Base-by-base conservation (phyloP, 2,888 invertebrate species). In the Caenorhabditis imperialis region DNA sequence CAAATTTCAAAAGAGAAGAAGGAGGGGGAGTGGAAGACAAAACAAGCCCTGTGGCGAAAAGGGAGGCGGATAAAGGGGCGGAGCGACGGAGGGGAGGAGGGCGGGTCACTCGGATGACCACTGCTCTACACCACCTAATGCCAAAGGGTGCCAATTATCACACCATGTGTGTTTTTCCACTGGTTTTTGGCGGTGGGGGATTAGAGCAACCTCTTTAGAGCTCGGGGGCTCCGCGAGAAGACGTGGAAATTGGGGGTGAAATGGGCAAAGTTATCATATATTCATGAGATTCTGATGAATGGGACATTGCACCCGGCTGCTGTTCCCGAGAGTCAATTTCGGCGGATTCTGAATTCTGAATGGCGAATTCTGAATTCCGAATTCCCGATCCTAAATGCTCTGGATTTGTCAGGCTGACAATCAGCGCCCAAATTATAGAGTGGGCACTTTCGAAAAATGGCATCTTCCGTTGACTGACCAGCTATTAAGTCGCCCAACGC, bases 131-230 rank as follows among this genome's bases (percentile, higher is more conserved):
- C n/a, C n/a, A n/a, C n/a, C n/a, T n/a, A n/a, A n/a, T n/a, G n/a
- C n/a, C n/a, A n/a, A n/a, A 51, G 54, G 54, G 60, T 58, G 69
- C 44, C 69, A 70, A 70, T 60, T 69, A 69, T 69, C 67, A 58
- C 69, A 45, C 69, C 48, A 40, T 14, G 22, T 16, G 23, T 16
- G n/a, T 27, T 44, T 48, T 14, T 40, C 40, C 5, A n/a, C 40
- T n/a, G 23, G 14, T 38, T 38, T 53, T 37, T 20, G 18, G 44
- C 22, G 18, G 44, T 20, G 3, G n/a, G n/a, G n/a, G n/a, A n/a
- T n/a, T n/a, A n/a, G n/a, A n/a, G n/a, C n/a, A n/a, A n/a, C 6
- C 37, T 12, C 22, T 22, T 45, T 25, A 35, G 23, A 18, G 45
- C 12, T 16, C 10, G 20, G 20, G 8, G 48, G 25, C 20, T 45